Conservation (phyloP, 2,888 invertebrate species). For the Lochmaea capreae region DNA sequence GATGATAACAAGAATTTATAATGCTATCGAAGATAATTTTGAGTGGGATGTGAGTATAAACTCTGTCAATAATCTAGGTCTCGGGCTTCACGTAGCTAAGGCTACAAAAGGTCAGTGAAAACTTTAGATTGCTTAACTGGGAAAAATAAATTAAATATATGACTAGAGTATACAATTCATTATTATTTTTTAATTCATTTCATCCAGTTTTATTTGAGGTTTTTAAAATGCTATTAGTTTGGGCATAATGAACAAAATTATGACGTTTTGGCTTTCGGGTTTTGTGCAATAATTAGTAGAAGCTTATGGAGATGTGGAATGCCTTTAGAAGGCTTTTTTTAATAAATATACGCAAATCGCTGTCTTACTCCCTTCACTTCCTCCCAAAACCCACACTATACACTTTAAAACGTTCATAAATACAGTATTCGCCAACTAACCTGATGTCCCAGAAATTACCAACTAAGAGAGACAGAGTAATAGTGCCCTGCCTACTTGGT, state of each 20-base stretch:
- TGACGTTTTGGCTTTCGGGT: conserved; percentile 52
- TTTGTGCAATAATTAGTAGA: conserved; percentile 52
- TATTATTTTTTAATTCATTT: conserved; percentile 55
- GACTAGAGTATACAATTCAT: not conserved
- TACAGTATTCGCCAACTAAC: too few relatives aligned
- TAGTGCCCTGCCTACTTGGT: too few relatives aligned
- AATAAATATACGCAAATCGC: conserved; percentile 53
- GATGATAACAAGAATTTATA: not conserved
- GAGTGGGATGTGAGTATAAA: conserved; percentile 48
- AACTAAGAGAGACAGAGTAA: too few relatives aligned
- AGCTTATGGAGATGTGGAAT: conserved; percentile 62
- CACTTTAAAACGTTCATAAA: conserved; percentile 53
- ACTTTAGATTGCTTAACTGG: conserved; percentile 48
- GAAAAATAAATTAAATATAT: conserved; percentile 51
- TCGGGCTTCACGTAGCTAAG: conserved; percentile 65
- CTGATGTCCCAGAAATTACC: too few relatives aligned
- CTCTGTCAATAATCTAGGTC: conserved; percentile 56
- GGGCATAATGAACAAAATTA: conserved; percentile 45
- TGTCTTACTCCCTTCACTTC: conserved; percentile 60
- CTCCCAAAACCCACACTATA: conserved; percentile 49
- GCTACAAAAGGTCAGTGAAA: conserved; percentile 65
- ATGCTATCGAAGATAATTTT: conserved; percentile 46
- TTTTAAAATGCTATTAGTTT: conserved; percentile 50
- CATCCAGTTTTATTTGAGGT: conserved; percentile 37
- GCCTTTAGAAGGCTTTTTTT: conserved; percentile 61